A percentile compares a stretch with the other conserved stretches of the same genome.
Conservation (phyloP, 2,888 invertebrate species). For the Eupeodes latifasciatus region DNA sequence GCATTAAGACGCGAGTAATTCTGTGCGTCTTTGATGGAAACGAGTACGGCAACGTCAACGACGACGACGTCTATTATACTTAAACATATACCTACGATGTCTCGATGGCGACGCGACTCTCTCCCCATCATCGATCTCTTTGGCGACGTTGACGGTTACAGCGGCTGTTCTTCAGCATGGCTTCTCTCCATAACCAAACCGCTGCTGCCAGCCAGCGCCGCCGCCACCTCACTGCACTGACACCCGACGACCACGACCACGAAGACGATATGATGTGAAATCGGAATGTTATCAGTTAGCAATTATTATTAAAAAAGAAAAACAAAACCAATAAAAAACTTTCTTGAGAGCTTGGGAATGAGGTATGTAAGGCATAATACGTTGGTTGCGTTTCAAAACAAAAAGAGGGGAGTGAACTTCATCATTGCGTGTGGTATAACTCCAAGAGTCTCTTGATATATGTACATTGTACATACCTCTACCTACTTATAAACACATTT, state of each 20-base stretch:
- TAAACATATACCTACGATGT: not conserved
- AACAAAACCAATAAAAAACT: slow-evolving; percentile 48
- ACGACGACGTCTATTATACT: slow-evolving; percentile 25
- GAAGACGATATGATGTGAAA: slow-evolving; percentile 59
- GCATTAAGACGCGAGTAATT: slow-evolving; percentile 6
- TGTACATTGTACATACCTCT: not conserved
- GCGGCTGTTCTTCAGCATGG: slow-evolving; percentile 55
- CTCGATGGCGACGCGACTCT: slow-evolving; percentile 45
- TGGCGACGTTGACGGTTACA: slow-evolving; percentile 42
- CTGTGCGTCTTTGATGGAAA: slow-evolving; percentile 51
- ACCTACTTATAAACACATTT: slow-evolving; percentile 30
- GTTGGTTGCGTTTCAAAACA: slow-evolving; percentile 22
- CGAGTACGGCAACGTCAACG: slow-evolving; percentile 49
- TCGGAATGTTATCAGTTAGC: slow-evolving; percentile 71
- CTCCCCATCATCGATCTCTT: slow-evolving; percentile 59
- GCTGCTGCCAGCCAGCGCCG: not conserved
- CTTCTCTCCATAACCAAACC: slow-evolving; percentile 46
- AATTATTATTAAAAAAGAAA: slow-evolving; percentile 53
- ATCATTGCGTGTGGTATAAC: slow-evolving; percentile 35
- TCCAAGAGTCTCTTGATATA: slow-evolving; percentile 6
- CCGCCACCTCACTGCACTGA: not conserved
- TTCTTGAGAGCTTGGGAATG: slow-evolving; percentile 59
- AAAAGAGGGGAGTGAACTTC: slow-evolving; percentile 12
- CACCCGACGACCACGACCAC: not conserved
- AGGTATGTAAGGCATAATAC: slow-evolving; percentile 60